These are phyloP conservation scores for Aspidiotus rigidus DNA, from an alignment of 2,888 invertebrate genomes.

Conservation along the genomic window DNA sequence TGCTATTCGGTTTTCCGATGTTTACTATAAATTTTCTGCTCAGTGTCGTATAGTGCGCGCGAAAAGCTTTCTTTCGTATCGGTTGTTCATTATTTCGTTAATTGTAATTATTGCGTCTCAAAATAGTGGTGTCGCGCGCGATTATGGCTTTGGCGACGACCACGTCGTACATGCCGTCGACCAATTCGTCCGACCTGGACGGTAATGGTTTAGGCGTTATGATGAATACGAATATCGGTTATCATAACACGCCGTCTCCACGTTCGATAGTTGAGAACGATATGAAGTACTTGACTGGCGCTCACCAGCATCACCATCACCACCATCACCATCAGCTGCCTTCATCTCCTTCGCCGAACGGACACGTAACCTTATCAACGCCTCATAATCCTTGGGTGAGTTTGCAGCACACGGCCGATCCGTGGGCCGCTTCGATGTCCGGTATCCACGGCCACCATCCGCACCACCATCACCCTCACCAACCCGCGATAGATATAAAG, in stretches of 20 bases:
- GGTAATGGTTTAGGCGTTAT: conserved; percentile 45
- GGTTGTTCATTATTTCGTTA: conserved; percentile 7
- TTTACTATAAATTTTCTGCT: conserved; percentile 39
- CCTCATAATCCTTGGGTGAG: conserved; percentile 73
- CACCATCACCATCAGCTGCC: conserved; percentile 58
- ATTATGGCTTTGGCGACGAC: conserved; percentile 56
- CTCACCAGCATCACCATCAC: conserved; percentile 70
- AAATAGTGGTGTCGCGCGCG: conserved; percentile 17
- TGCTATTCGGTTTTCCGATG: conserved; percentile 35
- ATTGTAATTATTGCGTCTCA: neutral
- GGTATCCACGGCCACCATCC: conserved; percentile 60
- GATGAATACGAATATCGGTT: conserved; percentile 44
- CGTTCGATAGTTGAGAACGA: conserved; percentile 77
- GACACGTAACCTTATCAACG: conserved; percentile 50
- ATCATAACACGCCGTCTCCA: conserved; percentile 72
- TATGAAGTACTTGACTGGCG: conserved; percentile 84
- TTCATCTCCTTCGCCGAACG: conserved; percentile 58
- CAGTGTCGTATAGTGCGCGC: conserved; percentile 37
- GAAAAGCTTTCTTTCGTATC: conserved; percentile 4
- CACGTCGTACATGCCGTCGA: conserved; percentile 83
- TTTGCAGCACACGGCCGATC: conserved; percentile 64
- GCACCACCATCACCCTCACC: conserved; percentile 57
- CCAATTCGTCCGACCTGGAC: conserved; percentile 63
- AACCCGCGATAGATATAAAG: conserved; percentile 58
- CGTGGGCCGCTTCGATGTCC: conserved; percentile 63